Percentiles rank a stretch among this genome's conserved stretches.
Conservation (phyloP, 2,113 vertebrate genomes). For the Vanacampus margaritifer region DNA sequence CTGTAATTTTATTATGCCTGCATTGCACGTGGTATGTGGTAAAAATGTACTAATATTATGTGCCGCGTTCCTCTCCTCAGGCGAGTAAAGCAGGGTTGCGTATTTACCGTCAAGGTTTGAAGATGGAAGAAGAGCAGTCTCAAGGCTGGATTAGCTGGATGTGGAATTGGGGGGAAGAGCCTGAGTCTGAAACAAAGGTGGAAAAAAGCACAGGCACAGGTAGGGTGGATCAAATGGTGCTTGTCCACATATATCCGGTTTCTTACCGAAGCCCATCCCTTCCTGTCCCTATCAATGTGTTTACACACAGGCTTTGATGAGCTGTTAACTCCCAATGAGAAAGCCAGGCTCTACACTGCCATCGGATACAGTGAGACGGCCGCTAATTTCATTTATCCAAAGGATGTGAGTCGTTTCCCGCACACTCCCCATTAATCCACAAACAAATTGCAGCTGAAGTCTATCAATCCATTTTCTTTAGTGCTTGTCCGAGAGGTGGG, state of each 20-base stretch:
- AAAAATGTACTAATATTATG: background rate
- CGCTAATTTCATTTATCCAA: constrained; percentile 91
- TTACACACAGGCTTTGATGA: constrained; percentile 79
- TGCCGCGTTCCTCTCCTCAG: constrained; percentile 53
- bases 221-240: constrained; percentile 43
- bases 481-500: too few species aligned
- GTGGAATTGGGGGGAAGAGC: constrained; percentile 83
- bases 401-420: constrained; percentile 76
- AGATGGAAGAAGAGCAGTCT: constrained; percentile 83
- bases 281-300: background rate
- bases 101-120: constrained; percentile 83
- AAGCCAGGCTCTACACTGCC: constrained; percentile 90
- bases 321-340: constrained; percentile 87
- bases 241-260: background rate
- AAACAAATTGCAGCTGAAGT: background rate
- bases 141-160: constrained; percentile 90
- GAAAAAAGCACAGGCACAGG: constrained; percentile 71
- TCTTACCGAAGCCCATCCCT: background rate
- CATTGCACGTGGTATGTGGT: background rate
- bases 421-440: background rate
- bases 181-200: constrained; percentile 65
- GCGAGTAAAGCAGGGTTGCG: constrained; percentile 84
- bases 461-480: background rate
- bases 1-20: constrained; percentile 71
- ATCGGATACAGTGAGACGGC: constrained; percentile 95